Conservation (phyloP, 2,888 invertebrate species). For the Euspilapteryx auroguttella region DNA sequence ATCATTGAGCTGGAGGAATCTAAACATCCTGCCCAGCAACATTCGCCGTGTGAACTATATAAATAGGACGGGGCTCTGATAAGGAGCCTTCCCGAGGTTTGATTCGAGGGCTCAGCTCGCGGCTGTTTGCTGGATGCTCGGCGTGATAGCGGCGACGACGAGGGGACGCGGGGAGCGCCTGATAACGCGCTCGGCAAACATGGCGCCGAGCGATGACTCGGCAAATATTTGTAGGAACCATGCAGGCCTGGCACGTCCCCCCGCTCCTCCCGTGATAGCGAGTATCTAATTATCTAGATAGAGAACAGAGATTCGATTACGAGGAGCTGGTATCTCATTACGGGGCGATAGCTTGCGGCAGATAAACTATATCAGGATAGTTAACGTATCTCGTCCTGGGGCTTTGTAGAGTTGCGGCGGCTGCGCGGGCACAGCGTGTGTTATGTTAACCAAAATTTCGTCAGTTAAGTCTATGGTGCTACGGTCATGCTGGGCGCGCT, state of each 20-base stretch:
- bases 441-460: too few species aligned
- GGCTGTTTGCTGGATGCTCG: background rate
- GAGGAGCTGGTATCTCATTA: slow-evolving; percentile 37
- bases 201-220: slow-evolving; percentile 17
- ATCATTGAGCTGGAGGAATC: too few species aligned
- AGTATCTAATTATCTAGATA: slow-evolving; percentile 45
- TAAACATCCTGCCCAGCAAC: too few species aligned
- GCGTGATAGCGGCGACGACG: background rate
- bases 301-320: slow-evolving; percentile 45
- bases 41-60: too few species aligned
- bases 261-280: slow-evolving; percentile 31
- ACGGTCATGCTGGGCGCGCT: too few species aligned
- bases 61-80: too few species aligned
- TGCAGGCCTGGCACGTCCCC: background rate
- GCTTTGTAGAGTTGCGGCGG: too few species aligned
- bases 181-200: slow-evolving; percentile 37
- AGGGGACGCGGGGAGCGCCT: background rate
- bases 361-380: slow-evolving; percentile 10
- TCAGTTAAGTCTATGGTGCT: too few species aligned
- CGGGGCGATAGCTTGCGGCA: slow-evolving; percentile 6
- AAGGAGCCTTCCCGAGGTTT: too few species aligned
- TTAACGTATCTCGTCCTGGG: slow-evolving; percentile 8
- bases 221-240: slow-evolving; percentile 38
- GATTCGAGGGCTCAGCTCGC: background rate
- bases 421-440: too few species aligned